Base-by-base conservation (phyloP, 1,140 invertebrate genomes). In the Telenomus remus region DNA sequence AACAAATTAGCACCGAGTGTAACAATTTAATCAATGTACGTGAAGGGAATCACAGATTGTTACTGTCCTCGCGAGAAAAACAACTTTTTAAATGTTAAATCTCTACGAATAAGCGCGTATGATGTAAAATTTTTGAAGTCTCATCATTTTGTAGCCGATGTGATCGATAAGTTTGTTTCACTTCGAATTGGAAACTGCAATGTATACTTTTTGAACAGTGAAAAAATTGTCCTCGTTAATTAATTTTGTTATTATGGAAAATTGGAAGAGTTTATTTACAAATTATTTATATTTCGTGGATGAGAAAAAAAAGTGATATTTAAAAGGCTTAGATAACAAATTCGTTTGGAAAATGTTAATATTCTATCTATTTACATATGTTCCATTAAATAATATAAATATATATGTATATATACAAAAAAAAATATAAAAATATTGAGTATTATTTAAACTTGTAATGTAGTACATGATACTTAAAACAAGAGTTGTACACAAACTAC, bases 371-470 rank as follows among this genome's bases (percentile, higher is more conserved):
- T 56, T 55, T 50, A 56, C 47, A 66, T 66, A 66, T 66, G 47
- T 66, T 56, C 53, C 19, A 56, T 50, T 66, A n/a, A n/a, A n/a
- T n/a, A 66, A 56, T 57, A 69, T 60, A 69, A 47, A 57, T 53
- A 68, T 27, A 57, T 71, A 71, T 71, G 27, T 63, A 34, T 51
- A 57, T 13, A 60, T 59, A 53, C 56, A 27, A 27, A 27, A 27
- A 27, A 27, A 3, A 27, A 3, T 3, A 27, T 3, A 27, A 27
- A 27, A 27, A 27, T 3, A 3, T 3, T 27, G 19, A 27, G 42
- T 73, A 66, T 73, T 66, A 44, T 66, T 66, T 66, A 73, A 73
- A 60, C 49, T 66, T 73, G 60, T 66, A 57, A 60, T 59, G 65
- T 73, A 60, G 60, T 66, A 27, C n/a, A 42, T 55, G 50, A 60